Conservation (phyloP, 2,797 vertebrate genomes). For the Trachurus trachurus region DNA sequence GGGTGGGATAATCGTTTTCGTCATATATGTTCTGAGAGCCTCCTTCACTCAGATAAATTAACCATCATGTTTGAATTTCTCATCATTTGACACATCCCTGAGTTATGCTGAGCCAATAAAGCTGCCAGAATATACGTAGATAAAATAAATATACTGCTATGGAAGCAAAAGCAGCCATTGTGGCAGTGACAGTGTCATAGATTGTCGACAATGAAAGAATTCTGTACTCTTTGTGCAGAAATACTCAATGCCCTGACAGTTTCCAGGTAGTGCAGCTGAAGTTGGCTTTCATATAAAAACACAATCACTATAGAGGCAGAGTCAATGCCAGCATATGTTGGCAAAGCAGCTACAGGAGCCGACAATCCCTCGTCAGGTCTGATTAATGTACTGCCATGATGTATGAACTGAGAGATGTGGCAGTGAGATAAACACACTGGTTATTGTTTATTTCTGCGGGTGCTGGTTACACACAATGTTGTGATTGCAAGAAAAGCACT, state of each 20-base stretch:
- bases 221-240: background rate
- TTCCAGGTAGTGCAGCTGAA: conserved; percentile 6
- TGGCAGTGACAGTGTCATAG: conserved; percentile 3
- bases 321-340: conserved; percentile 16
- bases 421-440: conserved; percentile 10
- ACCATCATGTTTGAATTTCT: background rate
- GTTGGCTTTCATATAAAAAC: conserved; percentile 1
- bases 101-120: background rate
- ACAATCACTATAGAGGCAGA: background rate
- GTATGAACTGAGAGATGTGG: background rate
- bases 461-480: background rate
- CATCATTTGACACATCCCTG: conserved; percentile 1
- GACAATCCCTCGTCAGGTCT: conserved; percentile 27
- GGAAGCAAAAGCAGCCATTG: conserved; percentile 22
- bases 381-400: conserved; percentile 27
- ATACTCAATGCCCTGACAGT: background rate
- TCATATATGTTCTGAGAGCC: background rate
- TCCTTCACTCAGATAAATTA: background rate
- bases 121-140: background rate
- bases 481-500: background rate
- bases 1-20: background rate
- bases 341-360: conserved; percentile 32
- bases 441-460: conserved; percentile 11
- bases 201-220: conserved; percentile 10
- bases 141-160: background rate